Evolutionary conservation across 2,113 vertebrate genomes (phyloP), one percentile per base, ranked within the genome.

Genomic region (Okapia johnstoni): DNA sequence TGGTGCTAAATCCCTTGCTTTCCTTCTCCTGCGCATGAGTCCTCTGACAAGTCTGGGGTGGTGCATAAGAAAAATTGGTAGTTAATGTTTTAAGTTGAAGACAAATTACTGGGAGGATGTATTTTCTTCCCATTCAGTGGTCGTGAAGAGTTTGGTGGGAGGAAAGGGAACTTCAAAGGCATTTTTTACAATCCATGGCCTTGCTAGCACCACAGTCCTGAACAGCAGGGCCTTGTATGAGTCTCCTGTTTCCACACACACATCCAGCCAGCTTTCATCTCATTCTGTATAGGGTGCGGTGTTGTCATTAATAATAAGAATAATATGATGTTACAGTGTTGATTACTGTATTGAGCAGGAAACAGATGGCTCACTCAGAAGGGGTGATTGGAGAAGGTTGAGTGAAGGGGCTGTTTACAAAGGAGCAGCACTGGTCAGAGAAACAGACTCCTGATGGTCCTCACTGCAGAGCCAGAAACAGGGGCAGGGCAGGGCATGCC

Each of bases 401-500:
- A 16, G 26, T 5, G 36, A 58, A 88, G 33, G n/a, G 21, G 30
- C 14, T 54, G 5, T 70, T 73, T 52, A 19, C 25, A 77, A 52
- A 95, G 23, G 9, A 25, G 48, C 2, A 9, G 50, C 6, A 2
- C 16, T 14, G 15, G 4, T 70, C 16, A 77, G 54, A 57, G 16
- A 66, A 58, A 57, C 6, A 0, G 23, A 36, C 2, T 4, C 1
- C 1, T 3, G 2, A 7, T 10, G 63, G 21, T 89, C 5, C 17
- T 9, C 7, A 76, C 3, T 9, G 73, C 16, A n/a, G 16, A 30
- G 40, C 57, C 17, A 5, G 30, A 63, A 81, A 28, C 3, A 12
- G 21, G 25, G 50, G 26, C 1, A 5, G 52, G 52, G 4, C 50
- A 54, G 5, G 52, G 7, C 21, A 36, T 7, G 28, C 19, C 14